Conservation (phyloP, 30 jellyfish, hydroid and myxozoan genomes). For the Aurelia sp. region DNA sequence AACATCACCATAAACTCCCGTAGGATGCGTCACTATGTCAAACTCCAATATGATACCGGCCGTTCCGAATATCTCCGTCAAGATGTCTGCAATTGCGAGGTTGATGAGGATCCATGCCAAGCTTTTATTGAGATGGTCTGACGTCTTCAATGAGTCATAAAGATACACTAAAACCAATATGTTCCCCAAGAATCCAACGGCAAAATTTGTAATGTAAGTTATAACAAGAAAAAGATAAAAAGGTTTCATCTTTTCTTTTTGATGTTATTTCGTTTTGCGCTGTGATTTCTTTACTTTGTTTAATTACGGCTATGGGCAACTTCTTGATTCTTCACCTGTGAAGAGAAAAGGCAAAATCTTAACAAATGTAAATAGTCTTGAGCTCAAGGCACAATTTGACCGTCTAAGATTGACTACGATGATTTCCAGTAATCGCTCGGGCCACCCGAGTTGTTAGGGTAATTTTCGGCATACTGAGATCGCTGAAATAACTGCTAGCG, state of each 20-base stretch:
- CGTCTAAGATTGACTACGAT: no score
- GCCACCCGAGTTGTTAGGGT: no score
- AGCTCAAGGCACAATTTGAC: no score
- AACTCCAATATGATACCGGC: conserved; percentile 28
- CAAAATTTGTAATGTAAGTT: conserved; percentile 43
- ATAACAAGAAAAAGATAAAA: conserved; percentile 45
- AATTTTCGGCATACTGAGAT: no score
- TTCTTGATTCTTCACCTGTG: no score
- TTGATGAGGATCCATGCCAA: conserved; percentile 40
- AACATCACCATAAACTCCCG: conserved; percentile 55
- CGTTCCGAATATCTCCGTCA: conserved; percentile 68
- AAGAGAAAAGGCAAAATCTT: no score
- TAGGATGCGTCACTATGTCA: conserved; percentile 48
- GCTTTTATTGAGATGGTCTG: conserved; percentile 40
- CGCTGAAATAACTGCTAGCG: no score
- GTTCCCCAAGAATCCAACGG: conserved; percentile 60
- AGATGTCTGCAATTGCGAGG: conserved; percentile 64
- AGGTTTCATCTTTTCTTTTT: conserved; percentile 14
- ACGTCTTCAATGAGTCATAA: conserved; percentile 34
- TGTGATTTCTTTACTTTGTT: not conserved
- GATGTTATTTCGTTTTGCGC: not conserved
- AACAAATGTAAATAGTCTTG: no score
- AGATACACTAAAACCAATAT: conserved; percentile 47
- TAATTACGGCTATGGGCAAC: no score
- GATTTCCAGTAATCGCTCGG: no score